Base-by-base conservation (phyloP, 2,113 vertebrate genomes). In the Crypturellus undulatus region DNA sequence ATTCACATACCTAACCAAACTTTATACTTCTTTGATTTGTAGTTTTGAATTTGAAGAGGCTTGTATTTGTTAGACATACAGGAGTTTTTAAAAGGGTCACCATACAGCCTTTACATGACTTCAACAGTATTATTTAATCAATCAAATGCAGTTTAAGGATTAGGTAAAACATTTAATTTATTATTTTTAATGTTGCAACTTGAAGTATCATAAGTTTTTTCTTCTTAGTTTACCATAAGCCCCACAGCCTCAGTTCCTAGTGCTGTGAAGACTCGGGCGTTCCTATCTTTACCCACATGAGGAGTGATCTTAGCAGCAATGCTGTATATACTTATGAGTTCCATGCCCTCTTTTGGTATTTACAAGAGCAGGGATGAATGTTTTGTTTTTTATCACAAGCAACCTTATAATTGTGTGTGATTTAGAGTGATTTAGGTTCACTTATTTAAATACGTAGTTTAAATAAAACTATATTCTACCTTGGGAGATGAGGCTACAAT, bases 81-180 rank as follows among this genome's bases (percentile, higher is more conserved):
- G 15, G 17, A 59, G 51, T 16, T 15, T 65, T 54, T 30, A 56
- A 62, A 49, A 72, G 32, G 78, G 73, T 64, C n/a, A 78, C 52
- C 2, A 0, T 11, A 42, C 6, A 9, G 12, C 32, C n/a, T 56
- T 77, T 72, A n/a, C 36, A 69, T 0, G 2, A 38, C 17, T 18
- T 75, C 22, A 21, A 49, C 7, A 43, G 12, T 21, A 47, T n/a
- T 6, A 21, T 45, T 73, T 49, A 83, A 79, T 4, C 51, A 21
- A 38, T 62, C 22, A 68, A 51, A n/a, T 28, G 25, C 62, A 68
- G 54, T 32, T 12, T 64, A 65, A 8, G 52, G 36, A 36, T 20
- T 36, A 65, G 12, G 11, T 60, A 45, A 32, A 17, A 26, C 2
- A 24, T 59, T 18, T 6, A 64, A 65, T 32, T 20, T 10, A 70